Base-by-base conservation (phyloP, 92 coral and sea anemone species). In the Bergia sp. region DNA sequence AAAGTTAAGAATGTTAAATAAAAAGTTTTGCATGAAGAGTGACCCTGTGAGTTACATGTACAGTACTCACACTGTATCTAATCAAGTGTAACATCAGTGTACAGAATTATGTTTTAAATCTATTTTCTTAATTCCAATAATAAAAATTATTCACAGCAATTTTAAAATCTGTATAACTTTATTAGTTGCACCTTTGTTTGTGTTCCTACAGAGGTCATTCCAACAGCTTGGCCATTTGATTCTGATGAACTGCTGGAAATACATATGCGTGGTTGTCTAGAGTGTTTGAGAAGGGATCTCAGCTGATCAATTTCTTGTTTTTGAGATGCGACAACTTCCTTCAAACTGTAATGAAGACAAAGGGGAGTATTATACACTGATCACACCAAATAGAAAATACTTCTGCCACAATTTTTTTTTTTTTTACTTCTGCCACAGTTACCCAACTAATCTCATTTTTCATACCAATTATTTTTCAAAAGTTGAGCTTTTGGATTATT, bases 321-420 rank as follows among this genome's bases (percentile, higher is more conserved):
- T 44, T 82, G 86, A 41, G 44, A 37, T 12, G 23, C 8, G 65
- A 82, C 86, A 66, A 15, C 53, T 61, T 82, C 55, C 39, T 64
- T 41, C 86, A 82, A 64, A 61, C 86, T 82, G 86, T 4, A 82
- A 65, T 39, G 29, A 61, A 64, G 18, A 81, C 85, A 57, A 7
- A 45, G 2, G 37, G 4, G 23, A 77, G 16, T 77, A 44, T 13
- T 74, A 39, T 7, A 72, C 3, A 16, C 16, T 18, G 64, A 10
- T 55, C 13, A 55, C 13, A 10, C 64, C 18, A 55, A 15, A 55
- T 9, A 55, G 18, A 55, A 55, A 15, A 45, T 45, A 0, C 49
- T 45, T 45, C 50, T 45, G 8, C 8, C 8, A 29, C 29, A 29
- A 29, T 29, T 29, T 29, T 29, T 29, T 29, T 29, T 29, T 29